These are phyloP conservation scores for Geophilus truncorum DNA, from an alignment of 2,888 invertebrate genomes.

Conservation along the genomic window DNA sequence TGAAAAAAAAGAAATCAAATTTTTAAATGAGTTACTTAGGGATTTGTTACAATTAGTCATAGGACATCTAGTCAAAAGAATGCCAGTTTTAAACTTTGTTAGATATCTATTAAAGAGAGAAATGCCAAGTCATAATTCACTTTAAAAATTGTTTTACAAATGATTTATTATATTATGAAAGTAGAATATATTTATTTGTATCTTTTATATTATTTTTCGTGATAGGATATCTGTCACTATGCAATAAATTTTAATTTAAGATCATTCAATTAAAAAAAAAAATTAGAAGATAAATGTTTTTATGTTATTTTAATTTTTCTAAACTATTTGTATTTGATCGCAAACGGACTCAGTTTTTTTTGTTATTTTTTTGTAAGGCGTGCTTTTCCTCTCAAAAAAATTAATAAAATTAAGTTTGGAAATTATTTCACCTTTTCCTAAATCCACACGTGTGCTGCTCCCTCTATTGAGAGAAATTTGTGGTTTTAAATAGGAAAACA, in stretches of 20 bases:
- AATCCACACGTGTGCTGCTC: too few relatives aligned
- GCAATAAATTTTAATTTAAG: not conserved
- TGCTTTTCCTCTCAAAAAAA: too few relatives aligned
- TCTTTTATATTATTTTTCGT: not conserved
- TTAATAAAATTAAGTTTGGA: too few relatives aligned
- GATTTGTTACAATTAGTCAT: not conserved
- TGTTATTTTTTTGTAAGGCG: too few relatives aligned
- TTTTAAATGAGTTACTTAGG: not conserved
- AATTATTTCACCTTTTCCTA: too few relatives aligned
- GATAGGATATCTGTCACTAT: not conserved
- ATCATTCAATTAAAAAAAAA: too few relatives aligned
- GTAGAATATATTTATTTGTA: not conserved
- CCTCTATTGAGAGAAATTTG: too few relatives aligned
- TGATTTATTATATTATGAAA: not conserved
- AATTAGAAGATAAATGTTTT: not conserved
- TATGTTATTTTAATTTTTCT: not conserved
- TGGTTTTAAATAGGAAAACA: too few relatives aligned
- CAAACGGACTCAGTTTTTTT: too few relatives aligned
- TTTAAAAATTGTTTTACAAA: not conserved
- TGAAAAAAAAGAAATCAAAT: not conserved
- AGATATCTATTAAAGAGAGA: not conserved
- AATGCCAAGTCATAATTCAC: not conserved
- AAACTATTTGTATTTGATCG: not conserved
- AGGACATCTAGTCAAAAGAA: not conserved
- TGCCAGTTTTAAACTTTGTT: not conserved